Base-by-base conservation (phyloP, 1,140 invertebrate genomes). In the Portunus trituberculatus region DNA sequence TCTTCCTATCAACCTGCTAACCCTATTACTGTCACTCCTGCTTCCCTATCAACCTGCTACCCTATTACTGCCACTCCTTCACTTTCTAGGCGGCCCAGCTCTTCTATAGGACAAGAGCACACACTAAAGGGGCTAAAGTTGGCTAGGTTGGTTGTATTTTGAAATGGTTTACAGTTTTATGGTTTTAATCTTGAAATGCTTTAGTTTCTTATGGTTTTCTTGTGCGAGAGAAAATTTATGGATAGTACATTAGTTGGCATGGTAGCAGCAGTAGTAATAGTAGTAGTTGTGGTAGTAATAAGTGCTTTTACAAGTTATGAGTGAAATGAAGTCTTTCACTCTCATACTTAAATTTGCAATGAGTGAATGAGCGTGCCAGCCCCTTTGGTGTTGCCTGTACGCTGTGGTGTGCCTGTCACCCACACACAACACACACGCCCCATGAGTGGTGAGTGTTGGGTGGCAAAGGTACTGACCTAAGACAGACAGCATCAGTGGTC, bases 401-500 rank as follows among this genome's bases (percentile, higher is more conserved):
- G 10, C 2, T 16, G 67, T 76, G 67, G 3, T 20, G 67, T 8
- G 67, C n/a, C 12, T n/a, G 67, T 8, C 12, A 3, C 0, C 20
- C 20, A 20, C 67, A 76, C 45, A 4, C 16, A 76, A 83, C 52
- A 83, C 29, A 82, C 91, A 82, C 20, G 59, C 39, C 76, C 83
- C 82, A n/a, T n/a, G 39, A 6, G 39, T 39, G 39, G 39, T 39
- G 1, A 39, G 39, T 39, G 39, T 6, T 39, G 39, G 39, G 39
- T 39, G 82, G 92, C 25, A 90, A 94, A 88, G 93, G 52, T 82
- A 87, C 87, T 90, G 87, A 94, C 87, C 93, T 76, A 94, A 94
- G 93, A 90, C 93, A 87, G 67, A 87, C 93, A 87, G 88, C 59
- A 87, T 90, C 87, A 94, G 76, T 90, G 93, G 87, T 94, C 93